Conservation (phyloP, 2,888 invertebrate species). For the Bedellia somnulentella region DNA sequence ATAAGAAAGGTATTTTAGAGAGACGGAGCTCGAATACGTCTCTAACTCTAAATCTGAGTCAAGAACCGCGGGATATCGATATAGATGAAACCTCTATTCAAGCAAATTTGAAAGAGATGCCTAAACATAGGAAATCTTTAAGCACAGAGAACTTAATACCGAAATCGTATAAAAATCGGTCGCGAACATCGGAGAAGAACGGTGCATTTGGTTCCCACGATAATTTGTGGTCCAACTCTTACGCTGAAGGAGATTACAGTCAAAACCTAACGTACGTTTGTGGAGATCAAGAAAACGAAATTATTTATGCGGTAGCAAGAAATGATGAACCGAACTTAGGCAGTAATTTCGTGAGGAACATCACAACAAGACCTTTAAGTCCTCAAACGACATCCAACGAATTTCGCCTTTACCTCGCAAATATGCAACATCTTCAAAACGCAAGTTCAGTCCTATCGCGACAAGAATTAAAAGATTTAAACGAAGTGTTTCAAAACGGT, state of each 20-base stretch:
- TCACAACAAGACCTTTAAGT: slow-evolving; percentile 67
- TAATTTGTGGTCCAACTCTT: slow-evolving; percentile 49
- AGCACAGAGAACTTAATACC: slow-evolving; percentile 64
- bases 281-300: slow-evolving; percentile 52
- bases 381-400: slow-evolving; percentile 70
- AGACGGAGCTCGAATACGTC: slow-evolving; percentile 83
- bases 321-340: slow-evolving; percentile 38
- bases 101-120: slow-evolving; percentile 30
- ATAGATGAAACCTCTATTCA: slow-evolving; percentile 42
- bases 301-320: slow-evolving; percentile 47
- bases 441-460: slow-evolving; percentile 66
- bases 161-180: slow-evolving; percentile 46
- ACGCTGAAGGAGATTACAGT: slow-evolving; percentile 33
- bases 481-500: slow-evolving; percentile 60
- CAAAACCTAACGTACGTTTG: slow-evolving; percentile 44
- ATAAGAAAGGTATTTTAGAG: slow-evolving; percentile 67
- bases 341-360: slow-evolving; percentile 47
- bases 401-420: slow-evolving; percentile 70
- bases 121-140: slow-evolving; percentile 56
- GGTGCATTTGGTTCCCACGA: slow-evolving; percentile 49
- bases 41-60: slow-evolving; percentile 65
- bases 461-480: slow-evolving; percentile 62
- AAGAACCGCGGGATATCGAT: slow-evolving; percentile 46
- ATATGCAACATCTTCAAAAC: slow-evolving; percentile 72
- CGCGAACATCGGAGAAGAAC: slow-evolving; percentile 25